A percentile compares a stretch with the other conserved stretches of the same genome.
Evolutionary conservation across 2,797 vertebrate species (phyloP).

Genomic region (Poeciliopsis gracilis): DNA sequence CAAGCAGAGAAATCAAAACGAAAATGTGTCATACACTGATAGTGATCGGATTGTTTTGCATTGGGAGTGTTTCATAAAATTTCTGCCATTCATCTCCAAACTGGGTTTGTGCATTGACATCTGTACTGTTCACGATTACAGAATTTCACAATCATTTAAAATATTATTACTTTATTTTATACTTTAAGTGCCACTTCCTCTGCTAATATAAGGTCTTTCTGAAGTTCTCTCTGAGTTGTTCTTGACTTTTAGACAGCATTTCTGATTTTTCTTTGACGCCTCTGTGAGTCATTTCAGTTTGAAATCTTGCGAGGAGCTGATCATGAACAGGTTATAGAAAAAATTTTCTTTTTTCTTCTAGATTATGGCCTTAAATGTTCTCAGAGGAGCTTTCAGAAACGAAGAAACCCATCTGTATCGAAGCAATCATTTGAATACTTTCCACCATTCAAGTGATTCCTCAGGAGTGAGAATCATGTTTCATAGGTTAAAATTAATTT

Average conservation of each 20-base stretch:
- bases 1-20: neutral
- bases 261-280: neutral
- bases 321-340: neutral
- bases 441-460: neutral
- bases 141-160: neutral
- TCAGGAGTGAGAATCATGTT: neutral
- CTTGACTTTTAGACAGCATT: neutral
- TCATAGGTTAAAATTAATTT: neutral
- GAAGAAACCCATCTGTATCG: neutral
- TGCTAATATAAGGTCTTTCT: neutral
- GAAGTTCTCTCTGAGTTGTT: neutral
- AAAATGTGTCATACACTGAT: neutral
- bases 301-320: neutral
- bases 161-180: neutral
- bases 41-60: too few relatives aligned
- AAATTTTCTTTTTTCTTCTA: neutral
- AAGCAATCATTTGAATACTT: neutral
- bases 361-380: neutral
- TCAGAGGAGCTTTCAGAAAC: neutral
- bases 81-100: neutral
- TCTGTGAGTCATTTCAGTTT: neutral
- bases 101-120: neutral
- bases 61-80: neutral
- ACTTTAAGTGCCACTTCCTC: neutral
- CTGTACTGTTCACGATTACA: neutral